Percentiles rank a stretch among this genome's conserved stretches.
Conservation (phyloP, 2,113 vertebrate genomes). For the Nerophis lumbriciformis region DNA sequence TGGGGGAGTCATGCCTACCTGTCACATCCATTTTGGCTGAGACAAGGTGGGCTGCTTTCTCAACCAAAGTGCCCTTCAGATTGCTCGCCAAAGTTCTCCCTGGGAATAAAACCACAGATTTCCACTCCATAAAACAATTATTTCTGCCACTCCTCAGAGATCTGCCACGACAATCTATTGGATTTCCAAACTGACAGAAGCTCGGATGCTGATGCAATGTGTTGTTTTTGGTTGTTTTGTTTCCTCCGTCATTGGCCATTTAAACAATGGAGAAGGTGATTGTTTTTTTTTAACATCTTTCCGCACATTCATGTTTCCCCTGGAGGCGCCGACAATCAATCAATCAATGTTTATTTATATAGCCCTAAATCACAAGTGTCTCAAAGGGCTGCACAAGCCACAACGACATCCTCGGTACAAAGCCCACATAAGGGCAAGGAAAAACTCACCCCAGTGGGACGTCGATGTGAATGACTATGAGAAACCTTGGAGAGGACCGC, state of each 20-base stretch:
- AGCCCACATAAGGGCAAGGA: too few species aligned
- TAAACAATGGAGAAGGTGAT: conserved; percentile 28
- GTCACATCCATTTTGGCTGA: conserved; percentile 61
- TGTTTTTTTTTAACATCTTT: conserved; percentile 13
- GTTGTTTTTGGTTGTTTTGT: conserved; percentile 21
- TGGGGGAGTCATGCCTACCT: conserved; percentile 31
- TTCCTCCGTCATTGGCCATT: conserved; percentile 28
- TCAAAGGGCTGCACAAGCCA: too few species aligned
- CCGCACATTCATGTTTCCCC: conserved; percentile 13
- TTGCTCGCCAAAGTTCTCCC: conserved; percentile 45
- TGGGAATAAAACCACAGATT: conserved; percentile 60
- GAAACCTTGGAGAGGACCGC: too few species aligned
- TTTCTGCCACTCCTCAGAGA: conserved; percentile 51
- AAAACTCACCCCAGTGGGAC: too few species aligned
- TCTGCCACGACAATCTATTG: conserved; percentile 49
- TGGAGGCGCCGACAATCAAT: too few species aligned
- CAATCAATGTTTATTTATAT: too few species aligned
- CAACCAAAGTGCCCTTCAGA: conserved; percentile 62
- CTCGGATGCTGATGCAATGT: conserved; percentile 24
- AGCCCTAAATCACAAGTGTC: too few species aligned
- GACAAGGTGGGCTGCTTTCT: conserved; percentile 45
- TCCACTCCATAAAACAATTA: conserved; percentile 65
- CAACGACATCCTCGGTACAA: too few species aligned
- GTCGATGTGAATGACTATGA: too few species aligned
- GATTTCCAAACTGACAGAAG: conserved; percentile 51